Evolutionary conservation across 1,140 invertebrate species (phyloP), one percentile per base, ranked within the genome.

Genomic region (Drosophila pachea): DNA sequence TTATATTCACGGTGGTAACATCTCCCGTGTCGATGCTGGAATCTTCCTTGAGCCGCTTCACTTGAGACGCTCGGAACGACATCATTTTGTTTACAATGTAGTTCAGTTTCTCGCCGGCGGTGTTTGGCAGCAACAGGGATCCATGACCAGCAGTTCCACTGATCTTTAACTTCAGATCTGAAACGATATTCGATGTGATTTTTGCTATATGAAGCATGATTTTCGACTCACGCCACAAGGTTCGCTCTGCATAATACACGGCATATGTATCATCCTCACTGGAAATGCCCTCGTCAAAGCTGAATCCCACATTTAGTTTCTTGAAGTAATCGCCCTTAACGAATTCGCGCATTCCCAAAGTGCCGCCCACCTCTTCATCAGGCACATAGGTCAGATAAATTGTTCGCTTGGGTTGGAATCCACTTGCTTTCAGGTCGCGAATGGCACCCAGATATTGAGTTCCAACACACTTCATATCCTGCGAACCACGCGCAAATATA

Each of bases 281-380:
- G 1, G 94, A 92, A 43, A 94, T 87, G 7, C 88, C 97, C 91
- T 99, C 97, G 90, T 99, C 97, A 35, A 99, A 89, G 31, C 94
- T 93, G 90, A 98, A 97, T 0, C 95, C 97, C 62, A 98, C 90
- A 86, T 98, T 98, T 29, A 99, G 89, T 31, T 92, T 90, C 83
- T 94, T 93, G 82, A 98, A 98, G 48, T 95, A 93, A 38, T 94
- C 90, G 0, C 93, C 93, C 22, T 93, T 88, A 0, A 97, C 92
- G 90, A 98, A 97, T 67, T 92, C 89, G 66, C 92, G 90, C 96
- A 98, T 97, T 12, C 97, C 97, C 58, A 94, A 91, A 11, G 90
- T 76, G 1, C 97, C 96, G 0, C 97, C 97, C 68, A 95, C 94
- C 91, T 99, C 97, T 90, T 99, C 97, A 90, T 98, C 97, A 73